Base-by-base conservation (phyloP, 2,888 invertebrate genomes). In the Cryptocephalus primarius region DNA sequence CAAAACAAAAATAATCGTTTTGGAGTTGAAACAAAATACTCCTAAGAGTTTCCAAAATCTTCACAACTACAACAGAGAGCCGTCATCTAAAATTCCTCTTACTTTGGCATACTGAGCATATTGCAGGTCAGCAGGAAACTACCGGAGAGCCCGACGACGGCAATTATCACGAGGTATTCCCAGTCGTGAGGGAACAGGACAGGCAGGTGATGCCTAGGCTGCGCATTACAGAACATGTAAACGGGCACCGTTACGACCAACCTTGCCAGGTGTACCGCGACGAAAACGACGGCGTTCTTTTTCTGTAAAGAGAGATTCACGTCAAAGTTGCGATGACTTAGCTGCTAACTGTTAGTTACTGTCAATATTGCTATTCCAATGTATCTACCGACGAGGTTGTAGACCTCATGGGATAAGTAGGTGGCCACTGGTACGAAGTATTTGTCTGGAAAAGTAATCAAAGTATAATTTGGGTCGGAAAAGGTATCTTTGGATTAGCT, bases 221-320 rank as follows among this genome's bases (percentile, higher is more conserved):
- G 83, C 1, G 85, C 85, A 70, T 95, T 93, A 66, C 93, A 92
- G 53, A 88, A 70, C 76, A 94, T 77, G 53, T 95, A 69, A 63
- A 88, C 75, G 1, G 94, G 93, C 33, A 31, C 36, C 32, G 94
- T 75, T 47, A 89, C 84, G 0, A 76, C 61, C 1, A 83, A 62
- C 43, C 95, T 77, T 10, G 80, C 54, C 2, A 82, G 33, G 44
- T 83, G 79, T 32, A 85, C 67, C 0, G 77, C 59, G 0, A 85
- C 74, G 14, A 88, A 74, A 9, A 82, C 61, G 72, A 80, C 77
- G 42, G 82, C 78, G 54, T 79, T 80, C 40, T 71, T 72, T 34
- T 86, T 85, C 87, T 87, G 65, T 14, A 74, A 55, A 11, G 10
- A 42, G n/a, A 22, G 8, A 33, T n/a, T n/a, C n/a, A n/a, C n/a